phyloP scores from a whole-genome alignment of 1,140 invertebrate species.

The Drosophila pallidifrons region DNA sequence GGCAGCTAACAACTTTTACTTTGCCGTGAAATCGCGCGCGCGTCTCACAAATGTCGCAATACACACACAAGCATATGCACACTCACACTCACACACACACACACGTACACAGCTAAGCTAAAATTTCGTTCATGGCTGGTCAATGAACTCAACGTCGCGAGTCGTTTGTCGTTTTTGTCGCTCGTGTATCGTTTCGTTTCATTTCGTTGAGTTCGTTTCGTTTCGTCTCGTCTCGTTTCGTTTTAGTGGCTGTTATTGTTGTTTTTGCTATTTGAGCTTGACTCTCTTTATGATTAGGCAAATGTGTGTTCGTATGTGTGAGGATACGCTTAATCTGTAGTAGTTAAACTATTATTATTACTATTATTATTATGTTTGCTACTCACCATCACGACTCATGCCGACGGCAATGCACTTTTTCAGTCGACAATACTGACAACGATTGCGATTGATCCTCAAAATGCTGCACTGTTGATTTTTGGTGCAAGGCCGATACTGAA shows the following conservation, averaged over 20 bases:
- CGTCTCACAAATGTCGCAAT: conserved; percentile 65
- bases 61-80: conserved; percentile 25
- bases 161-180: conserved; percentile 14
- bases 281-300: conserved; percentile 26
- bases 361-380: no score
- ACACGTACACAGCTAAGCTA: conserved; percentile 7
- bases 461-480: conserved; percentile 99
- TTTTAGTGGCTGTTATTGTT: conserved; percentile 11
- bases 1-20: conserved; percentile 74
- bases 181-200: conserved; percentile 26
- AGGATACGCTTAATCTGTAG: conserved; percentile 8
- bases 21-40: conserved; percentile 76
- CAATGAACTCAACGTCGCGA: conserved; percentile 70
- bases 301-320: not conserved
- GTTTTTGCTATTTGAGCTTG: conserved; percentile 40
- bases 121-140: conserved; percentile 84
- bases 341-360: not conserved
- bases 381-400: conserved; percentile 98
- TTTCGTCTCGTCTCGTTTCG: conserved; percentile 10
- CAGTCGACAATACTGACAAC: conserved; percentile 98
- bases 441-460: conserved; percentile 97
- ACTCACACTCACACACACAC: conserved; percentile 16
- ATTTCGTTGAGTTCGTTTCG: conserved; percentile 15
- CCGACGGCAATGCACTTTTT: conserved; percentile 99
- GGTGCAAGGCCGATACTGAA: conserved; percentile 98